Evolutionary conservation across 1,140 invertebrate species (phyloP).

Genomic region (Berghia stephanieae): DNA sequence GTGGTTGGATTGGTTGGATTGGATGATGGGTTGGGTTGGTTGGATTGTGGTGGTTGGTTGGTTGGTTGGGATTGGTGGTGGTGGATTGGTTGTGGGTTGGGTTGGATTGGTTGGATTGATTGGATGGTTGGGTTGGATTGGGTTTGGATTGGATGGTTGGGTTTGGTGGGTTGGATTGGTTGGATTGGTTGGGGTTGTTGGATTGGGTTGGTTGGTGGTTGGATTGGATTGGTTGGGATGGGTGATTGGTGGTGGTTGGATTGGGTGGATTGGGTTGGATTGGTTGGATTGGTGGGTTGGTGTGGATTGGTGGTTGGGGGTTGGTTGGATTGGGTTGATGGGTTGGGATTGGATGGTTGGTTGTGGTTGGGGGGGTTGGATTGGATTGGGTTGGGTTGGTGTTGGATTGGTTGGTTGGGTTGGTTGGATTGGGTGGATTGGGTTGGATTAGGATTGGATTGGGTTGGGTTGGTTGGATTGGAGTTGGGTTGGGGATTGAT

Average conservation of each 20-base stretch:
- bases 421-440: too few species aligned
- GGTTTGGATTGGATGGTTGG: background rate
- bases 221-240: background rate
- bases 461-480: too few species aligned
- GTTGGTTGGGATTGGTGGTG: too few species aligned
- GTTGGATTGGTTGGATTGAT: too few species aligned
- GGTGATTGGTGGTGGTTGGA: background rate
- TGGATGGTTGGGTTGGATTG: background rate
- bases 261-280: background rate
- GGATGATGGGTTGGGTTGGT: background rate
- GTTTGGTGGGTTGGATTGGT: background rate
- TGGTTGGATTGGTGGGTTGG: too few species aligned
- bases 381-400: background rate
- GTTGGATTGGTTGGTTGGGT: too few species aligned
- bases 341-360: background rate
- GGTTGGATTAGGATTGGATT: too few species aligned
- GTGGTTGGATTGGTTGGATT: background rate
- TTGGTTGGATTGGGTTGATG: too few species aligned
- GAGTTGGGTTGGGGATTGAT: too few species aligned
- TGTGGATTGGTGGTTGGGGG: too few species aligned
- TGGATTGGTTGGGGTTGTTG: slow-evolving; percentile 5
- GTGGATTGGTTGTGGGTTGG: background rate
- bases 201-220: background rate
- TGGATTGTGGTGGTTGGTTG: background rate
- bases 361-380: background rate